Base-by-base conservation (phyloP, 2,113 vertebrate genomes). In the Choloepus hoffmanni region DNA sequence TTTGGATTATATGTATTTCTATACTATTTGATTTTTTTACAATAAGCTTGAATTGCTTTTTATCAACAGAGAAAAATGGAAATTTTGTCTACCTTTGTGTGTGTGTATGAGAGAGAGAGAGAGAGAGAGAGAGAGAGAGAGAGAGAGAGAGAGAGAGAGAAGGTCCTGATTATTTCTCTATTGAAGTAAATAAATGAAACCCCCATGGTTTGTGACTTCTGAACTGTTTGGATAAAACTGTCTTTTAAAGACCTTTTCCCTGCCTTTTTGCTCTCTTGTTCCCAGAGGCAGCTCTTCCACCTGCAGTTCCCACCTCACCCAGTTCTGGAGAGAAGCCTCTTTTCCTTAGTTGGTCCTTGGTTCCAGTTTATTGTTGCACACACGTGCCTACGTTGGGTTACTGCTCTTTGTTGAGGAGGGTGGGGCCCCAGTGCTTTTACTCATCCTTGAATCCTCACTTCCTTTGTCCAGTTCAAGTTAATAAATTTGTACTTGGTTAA, bases 11-110 rank as follows among this genome's bases (percentile, higher is more conserved):
- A 10, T 70, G 23, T 96, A 43, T 85, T 82, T 94, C 85, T 83
- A 55, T 48, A 48, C 63, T 97, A 33, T 94, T 95, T 33, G 18
- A 81, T 16, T 23, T 50, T 90, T 92, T 33, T 65, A 43, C 30
- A 81, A 2, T 86, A 91, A 67, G 43, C 4, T 93, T 82, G 28
- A 36, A 21, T 87, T 87, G 40, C 53, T 86, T 88, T 95, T 19
- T 96, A 73, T 85, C 68, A 77, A 77, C 50, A 81, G n/a, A 91
- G 36, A 58, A 55, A 50, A 24, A 3, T 3, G 73, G 45, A 43
- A 26, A 36, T 72, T 92, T 96, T 97, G 21, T 26, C 24, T 28
- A 63, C 8, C 24, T 63, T 8, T 62, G 24, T 24, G 50, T 45
- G 30, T 45, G 43, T 45, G 4, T 45, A 36, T 36, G 36, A 36